Evolutionary conservation across 1,140 invertebrate genomes (phyloP), one percentile per base, ranked within the genome.

Genomic region (Anagrus nilaparvatae): DNA sequence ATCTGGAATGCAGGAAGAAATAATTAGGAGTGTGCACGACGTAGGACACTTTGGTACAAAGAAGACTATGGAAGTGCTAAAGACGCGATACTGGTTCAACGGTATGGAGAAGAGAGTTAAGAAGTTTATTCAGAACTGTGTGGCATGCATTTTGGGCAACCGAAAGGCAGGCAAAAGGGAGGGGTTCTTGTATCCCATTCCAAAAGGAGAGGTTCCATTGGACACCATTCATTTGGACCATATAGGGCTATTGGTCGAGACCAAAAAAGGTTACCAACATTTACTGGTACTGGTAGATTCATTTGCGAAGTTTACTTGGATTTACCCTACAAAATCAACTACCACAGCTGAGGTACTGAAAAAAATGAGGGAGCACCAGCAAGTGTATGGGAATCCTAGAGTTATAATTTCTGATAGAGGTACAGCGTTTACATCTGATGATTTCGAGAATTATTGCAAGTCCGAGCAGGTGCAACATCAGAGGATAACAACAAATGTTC

Each of bases 261-360:
- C 62, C 0, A 53, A 52, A 13, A 70, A 70, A 28, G 47, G 49
- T 5, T 69, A 71, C 40, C 55, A 59, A 21, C 51, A 69, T 44
- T 52, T 69, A 3, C 51, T 69, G 0, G 55, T 50, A 0, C 43
- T 70, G 1, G 46, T 65, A 3, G 60, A 67, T 44, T 54, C 44
- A 3, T 69, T 67, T 50, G 54, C 59, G 1, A 68, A 69, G 33
- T 69, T 65, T 49, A 44, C 48, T 42, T 44, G 46, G 42, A 13
- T 45, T 3, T 44, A 41, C 12, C 30, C 42, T 0, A 43, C 25
- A 4, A 36, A 41, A 25, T 34, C 40, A 3, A 43, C 33, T 5
- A 24, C 28, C 2, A 17, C 41, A 20, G 31, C 30, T 3, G 36
- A 49, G 24, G 28, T 40, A 18, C 10, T 41, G n/a, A 16, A 16